Evolutionary conservation across 2,888 invertebrate genomes (phyloP).

Genomic region (Leptura quadrifasciata): DNA sequence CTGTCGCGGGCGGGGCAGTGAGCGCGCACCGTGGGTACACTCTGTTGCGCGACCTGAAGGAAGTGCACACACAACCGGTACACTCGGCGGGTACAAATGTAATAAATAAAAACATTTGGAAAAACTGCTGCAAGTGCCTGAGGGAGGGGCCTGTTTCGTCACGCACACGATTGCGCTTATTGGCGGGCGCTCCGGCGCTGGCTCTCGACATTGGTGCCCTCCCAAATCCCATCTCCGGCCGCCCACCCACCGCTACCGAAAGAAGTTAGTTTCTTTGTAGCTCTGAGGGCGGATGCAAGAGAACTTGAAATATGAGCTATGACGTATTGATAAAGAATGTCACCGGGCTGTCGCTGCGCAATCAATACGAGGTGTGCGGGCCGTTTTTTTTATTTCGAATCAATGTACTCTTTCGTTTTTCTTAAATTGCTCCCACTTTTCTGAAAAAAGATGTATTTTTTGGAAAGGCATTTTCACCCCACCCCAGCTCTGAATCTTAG

Average conservation of each 20-base stretch:
- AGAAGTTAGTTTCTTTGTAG: constrained; percentile 79
- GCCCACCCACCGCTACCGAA: constrained; percentile 71
- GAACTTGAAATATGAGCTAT: constrained; percentile 75
- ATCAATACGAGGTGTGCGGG: constrained; percentile 73
- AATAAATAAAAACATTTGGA: constrained; percentile 82
- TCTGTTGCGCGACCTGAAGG: constrained; percentile 60
- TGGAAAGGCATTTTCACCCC: constrained; percentile 9
- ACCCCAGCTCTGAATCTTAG: neutral
- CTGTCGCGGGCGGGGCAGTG: constrained; percentile 66
- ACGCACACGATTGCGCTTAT: constrained; percentile 77
- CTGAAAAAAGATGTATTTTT: constrained; percentile 27
- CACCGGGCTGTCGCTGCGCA: constrained; percentile 81
- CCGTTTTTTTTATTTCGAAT: constrained; percentile 62
- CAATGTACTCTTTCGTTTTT: constrained; percentile 62
- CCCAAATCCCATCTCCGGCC: constrained; percentile 58
- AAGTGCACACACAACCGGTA: constrained; percentile 77
- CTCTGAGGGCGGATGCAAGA: constrained; percentile 74
- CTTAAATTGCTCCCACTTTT: constrained; percentile 57
- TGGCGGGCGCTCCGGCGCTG: constrained; percentile 71
- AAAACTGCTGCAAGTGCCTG: constrained; percentile 75
- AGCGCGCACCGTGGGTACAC: constrained; percentile 66
- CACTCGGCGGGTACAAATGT: constrained; percentile 82
- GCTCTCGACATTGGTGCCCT: constrained; percentile 68
- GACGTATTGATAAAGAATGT: constrained; percentile 81
- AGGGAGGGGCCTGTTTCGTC: constrained; percentile 67